Percentiles rank a stretch among this genome's conserved stretches.
Conservation (phyloP, 2,888 invertebrate genomes). For the Cheilosia vernalis region DNA sequence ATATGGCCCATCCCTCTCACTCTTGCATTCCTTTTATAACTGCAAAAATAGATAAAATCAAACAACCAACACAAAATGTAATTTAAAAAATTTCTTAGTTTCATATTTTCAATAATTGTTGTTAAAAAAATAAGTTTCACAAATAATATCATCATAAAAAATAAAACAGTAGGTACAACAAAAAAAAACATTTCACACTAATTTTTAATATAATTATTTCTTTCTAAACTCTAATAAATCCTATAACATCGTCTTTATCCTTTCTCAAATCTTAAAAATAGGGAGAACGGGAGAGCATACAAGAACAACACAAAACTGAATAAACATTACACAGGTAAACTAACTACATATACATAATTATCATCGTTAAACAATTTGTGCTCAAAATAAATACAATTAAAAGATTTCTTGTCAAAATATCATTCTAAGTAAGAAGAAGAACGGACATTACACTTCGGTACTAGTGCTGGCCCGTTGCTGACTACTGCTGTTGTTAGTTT, state of each 20-base stretch:
- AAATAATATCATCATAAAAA: conserved; percentile 69
- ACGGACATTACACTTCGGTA: conserved; percentile 54
- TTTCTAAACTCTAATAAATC: conserved; percentile 51
- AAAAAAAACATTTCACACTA: conserved; percentile 62
- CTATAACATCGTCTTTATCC: conserved; percentile 52
- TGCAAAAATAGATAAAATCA: background rate
- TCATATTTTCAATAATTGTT: conserved; percentile 56
- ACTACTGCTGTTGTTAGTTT: conserved; percentile 45
- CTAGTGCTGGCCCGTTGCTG: conserved; percentile 55
- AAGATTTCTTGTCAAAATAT: conserved; percentile 3
- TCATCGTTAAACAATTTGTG: conserved; percentile 45
- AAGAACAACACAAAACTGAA: conserved; percentile 16
- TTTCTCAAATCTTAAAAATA: conserved; percentile 22
- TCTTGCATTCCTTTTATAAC: no score
- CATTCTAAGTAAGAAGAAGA: background rate
- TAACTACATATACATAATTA: conserved; percentile 24
- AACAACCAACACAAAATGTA: conserved; percentile 2
- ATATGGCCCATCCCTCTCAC: no score
- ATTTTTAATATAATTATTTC: conserved; percentile 39
- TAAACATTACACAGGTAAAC: conserved; percentile 23
- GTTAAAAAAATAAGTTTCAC: conserved; percentile 61
- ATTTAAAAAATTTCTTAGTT: conserved; percentile 51
- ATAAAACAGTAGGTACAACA: conserved; percentile 53
- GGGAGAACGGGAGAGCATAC: conserved; percentile 9
- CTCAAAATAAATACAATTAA: conserved; percentile 58